Evolutionary conservation across 2,113 vertebrate species (phyloP).

Genomic region (Brachirus orientalis): DNA sequence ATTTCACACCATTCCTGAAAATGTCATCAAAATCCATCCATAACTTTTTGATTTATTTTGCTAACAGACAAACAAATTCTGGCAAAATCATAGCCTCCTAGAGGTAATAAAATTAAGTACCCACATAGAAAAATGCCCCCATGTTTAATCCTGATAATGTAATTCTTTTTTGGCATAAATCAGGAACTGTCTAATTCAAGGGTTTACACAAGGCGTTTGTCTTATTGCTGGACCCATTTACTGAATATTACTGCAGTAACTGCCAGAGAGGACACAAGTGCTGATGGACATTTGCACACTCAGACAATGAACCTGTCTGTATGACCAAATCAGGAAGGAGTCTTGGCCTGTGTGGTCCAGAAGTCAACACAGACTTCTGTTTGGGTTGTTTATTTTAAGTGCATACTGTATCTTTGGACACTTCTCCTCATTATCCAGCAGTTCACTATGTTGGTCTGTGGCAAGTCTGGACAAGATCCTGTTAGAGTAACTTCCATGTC

Average conservation of each 20-base stretch:
- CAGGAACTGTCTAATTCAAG: not conserved
- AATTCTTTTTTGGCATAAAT: not conserved
- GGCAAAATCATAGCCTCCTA: too few species aligned
- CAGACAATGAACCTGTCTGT: not conserved
- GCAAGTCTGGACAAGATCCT: slow-evolving; percentile 27
- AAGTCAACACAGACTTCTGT: slow-evolving; percentile 8
- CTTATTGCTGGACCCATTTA: not conserved
- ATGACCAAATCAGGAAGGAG: slow-evolving; percentile 27
- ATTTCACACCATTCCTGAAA: too few species aligned
- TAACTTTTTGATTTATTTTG: too few species aligned
- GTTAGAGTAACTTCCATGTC: slow-evolving; percentile 12
- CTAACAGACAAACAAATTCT: too few species aligned
- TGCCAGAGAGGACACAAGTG: not conserved
- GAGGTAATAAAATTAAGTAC: not conserved
- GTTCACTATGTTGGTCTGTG: slow-evolving; percentile 14
- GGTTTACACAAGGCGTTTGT: not conserved
- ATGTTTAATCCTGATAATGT: not conserved
- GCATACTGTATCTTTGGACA: slow-evolving; percentile 6
- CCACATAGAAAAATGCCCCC: not conserved
- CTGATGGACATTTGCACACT: not conserved
- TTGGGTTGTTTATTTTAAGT: not conserved
- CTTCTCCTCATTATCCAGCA: slow-evolving; percentile 29
- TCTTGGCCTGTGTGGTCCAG: not conserved
- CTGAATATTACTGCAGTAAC: not conserved
- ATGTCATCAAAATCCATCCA: too few species aligned